Evolutionary conservation across 2,888 invertebrate species (phyloP), one percentile per base, ranked within the genome.

Genomic region (Punctoribates punctum): DNA sequence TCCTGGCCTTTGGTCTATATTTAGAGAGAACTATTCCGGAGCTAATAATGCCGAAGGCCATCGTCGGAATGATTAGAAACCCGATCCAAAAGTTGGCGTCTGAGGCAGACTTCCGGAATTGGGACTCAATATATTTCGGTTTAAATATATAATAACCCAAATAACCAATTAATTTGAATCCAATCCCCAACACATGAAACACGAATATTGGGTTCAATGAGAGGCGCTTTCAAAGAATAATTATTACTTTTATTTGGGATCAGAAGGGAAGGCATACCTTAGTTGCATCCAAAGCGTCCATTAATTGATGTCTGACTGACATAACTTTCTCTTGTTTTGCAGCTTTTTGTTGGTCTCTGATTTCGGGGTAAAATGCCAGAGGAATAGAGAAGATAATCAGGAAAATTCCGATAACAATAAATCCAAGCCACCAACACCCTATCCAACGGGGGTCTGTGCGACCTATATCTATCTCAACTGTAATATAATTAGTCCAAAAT

Each of bases 401-500:
- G 2, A 76, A 54, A 15, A 73, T n/a, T 1, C 81, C 81, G 11
- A 81, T 62, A 13, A 81, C 75, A 23, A 80, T 27, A 65, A 81
- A 81, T 25, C 81, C 81, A 73, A 81, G 67, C 81, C 81, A 81
- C 81, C 81, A 81, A 2, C 81, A 80, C 15, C 81, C 81, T 1
- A 81, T 77, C 80, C 80, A 81, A 34, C 80, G 78, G 3, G 81
- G 81, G 72, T 81, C 81, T 6, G 74, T 77, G 0, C 42, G 38
- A 6, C 75, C 57, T 34, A 81, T 78, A 0, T 78, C 79, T 6
- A 80, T 79, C 72, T 79, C 77, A 48, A 29, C 79, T 79, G 73
- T 8, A 74, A 11, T 4, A 38, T 9, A 65, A 62, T 8, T 29
- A 62, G 62, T n/a, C n/a, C n/a, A 15, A 38, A 1, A 46, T 72